These are phyloP conservation scores for Ligdia adustata DNA, from an alignment of 2,888 invertebrate species.

Conservation along the genomic window DNA sequence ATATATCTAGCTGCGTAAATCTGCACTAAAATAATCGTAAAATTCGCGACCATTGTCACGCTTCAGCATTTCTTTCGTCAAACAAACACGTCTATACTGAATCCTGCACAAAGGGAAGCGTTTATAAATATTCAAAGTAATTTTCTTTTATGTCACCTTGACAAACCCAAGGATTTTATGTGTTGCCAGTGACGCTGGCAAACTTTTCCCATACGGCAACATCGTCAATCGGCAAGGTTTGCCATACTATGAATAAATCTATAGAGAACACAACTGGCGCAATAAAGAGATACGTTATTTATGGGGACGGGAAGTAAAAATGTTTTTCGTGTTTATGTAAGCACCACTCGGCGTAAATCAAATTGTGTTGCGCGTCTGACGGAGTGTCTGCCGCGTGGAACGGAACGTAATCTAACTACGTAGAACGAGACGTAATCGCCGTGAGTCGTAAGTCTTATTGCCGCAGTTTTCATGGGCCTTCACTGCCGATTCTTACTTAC, in stretches of 20 bases:
- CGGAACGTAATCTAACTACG: slow-evolving; percentile 22
- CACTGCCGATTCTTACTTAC: slow-evolving; percentile 13
- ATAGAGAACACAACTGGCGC: slow-evolving; percentile 43
- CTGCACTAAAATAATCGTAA: too few species aligned
- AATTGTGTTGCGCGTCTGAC: slow-evolving; percentile 32
- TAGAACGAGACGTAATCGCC: slow-evolving; percentile 20
- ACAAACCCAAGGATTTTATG: slow-evolving; percentile 29
- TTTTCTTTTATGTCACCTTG: slow-evolving; percentile 25
- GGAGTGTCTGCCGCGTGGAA: slow-evolving; percentile 19
- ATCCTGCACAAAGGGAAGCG: slow-evolving; percentile 1
- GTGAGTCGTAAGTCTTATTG: slow-evolving; percentile 33
- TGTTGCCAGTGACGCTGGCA: slow-evolving; percentile 29
- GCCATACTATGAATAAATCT: slow-evolving; percentile 53
- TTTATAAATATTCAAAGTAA: slow-evolving; percentile 26
- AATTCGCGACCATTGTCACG: background rate
- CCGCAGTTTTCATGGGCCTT: slow-evolving; percentile 30
- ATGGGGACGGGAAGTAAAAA: slow-evolving; percentile 49
- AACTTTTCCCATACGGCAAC: slow-evolving; percentile 33
- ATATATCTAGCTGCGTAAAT: too few species aligned
- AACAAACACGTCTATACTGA: slow-evolving; percentile 5
- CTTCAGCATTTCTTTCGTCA: background rate
- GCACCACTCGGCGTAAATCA: slow-evolving; percentile 48
- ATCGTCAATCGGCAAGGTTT: slow-evolving; percentile 20
- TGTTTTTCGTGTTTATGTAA: slow-evolving; percentile 53
- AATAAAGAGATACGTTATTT: slow-evolving; percentile 54